A percentile compares a stretch with the other conserved stretches of the same genome.
Conservation (phyloP, 1,140 invertebrate species). For the Halotydeus destructor region DNA sequence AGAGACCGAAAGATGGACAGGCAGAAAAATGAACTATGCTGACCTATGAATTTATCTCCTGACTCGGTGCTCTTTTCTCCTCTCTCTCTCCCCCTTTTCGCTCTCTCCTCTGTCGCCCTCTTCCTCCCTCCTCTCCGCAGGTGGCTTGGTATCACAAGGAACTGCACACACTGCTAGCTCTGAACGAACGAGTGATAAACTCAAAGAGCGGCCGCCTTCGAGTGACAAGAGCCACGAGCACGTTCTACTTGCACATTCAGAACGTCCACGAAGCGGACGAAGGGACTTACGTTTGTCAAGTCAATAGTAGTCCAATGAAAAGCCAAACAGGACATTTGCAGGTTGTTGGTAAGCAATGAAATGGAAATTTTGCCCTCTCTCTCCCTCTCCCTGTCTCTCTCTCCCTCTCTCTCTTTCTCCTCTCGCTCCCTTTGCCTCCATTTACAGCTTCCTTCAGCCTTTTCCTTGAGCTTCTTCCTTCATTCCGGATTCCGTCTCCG, state of each 20-base stretch:
- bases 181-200: conserved; percentile 65
- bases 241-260: conserved; percentile 8
- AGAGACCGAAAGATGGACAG: too few relatives aligned
- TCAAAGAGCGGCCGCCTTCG: conserved; percentile 48
- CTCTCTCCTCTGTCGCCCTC: conserved; percentile 1
- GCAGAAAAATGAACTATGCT: too few relatives aligned
- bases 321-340: conserved; percentile 10
- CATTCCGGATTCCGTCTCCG: too few relatives aligned
- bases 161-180: conserved; percentile 68
- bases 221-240: conserved; percentile 3
- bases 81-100: too few relatives aligned
- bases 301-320: conserved; percentile 42
- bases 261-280: conserved; percentile 28
- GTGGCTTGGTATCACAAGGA: conserved; percentile 70
- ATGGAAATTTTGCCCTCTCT: too few relatives aligned
- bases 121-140: conserved; percentile 26
- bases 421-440: too few relatives aligned
- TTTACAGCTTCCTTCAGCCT: too few relatives aligned
- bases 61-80: too few relatives aligned
- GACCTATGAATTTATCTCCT: too few relatives aligned
- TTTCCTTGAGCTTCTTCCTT: too few relatives aligned
- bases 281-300: conserved; percentile 55
- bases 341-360: conserved; percentile 2
- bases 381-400: too few relatives aligned
- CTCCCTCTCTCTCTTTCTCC: too few relatives aligned